phyloP scores from a whole-genome alignment of 2,113 vertebrate species.

The Myotis lucifugus region DNA sequence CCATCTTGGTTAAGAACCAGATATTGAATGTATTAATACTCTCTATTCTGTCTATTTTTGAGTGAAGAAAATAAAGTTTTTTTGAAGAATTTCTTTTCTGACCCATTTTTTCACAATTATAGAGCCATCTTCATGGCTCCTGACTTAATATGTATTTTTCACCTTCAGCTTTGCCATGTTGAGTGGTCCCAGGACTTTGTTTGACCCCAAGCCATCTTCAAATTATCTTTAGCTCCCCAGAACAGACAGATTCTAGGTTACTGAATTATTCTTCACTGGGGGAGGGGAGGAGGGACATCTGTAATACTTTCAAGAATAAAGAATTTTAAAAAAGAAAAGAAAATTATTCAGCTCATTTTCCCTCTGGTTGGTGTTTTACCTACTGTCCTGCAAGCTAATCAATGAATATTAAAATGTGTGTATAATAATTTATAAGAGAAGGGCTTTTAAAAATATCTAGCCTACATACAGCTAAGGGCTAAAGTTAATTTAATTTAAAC shows the following conservation, averaged over 20 bases:
- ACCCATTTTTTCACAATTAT: not conserved
- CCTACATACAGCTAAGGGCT: not conserved
- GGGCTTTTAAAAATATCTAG: not conserved
- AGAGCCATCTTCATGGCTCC: not conserved
- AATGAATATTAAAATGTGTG: conserved; percentile 2
- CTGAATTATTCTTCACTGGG: too few species aligned
- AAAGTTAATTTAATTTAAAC: conserved; percentile 27
- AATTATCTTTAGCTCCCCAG: not conserved
- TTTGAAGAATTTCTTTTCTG: not conserved
- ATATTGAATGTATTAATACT: not conserved
- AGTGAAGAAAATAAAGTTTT: not conserved
- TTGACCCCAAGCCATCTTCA: not conserved
- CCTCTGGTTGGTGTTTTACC: not conserved
- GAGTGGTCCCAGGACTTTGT: not conserved
- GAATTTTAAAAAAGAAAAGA: too few species aligned
- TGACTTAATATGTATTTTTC: not conserved
- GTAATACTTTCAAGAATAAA: too few species aligned
- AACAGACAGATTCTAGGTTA: not conserved
- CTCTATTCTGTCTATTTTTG: not conserved
- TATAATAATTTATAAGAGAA: conserved; percentile 22
- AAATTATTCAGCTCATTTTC: not conserved
- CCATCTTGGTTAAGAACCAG: too few species aligned
- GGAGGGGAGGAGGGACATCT: too few species aligned
- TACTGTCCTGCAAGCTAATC: not conserved
- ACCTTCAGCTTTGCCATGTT: not conserved